Percentiles rank a stretch among this genome's conserved stretches.
Conservation (phyloP, 1,140 invertebrate species). For the Drosophila watanabei region DNA sequence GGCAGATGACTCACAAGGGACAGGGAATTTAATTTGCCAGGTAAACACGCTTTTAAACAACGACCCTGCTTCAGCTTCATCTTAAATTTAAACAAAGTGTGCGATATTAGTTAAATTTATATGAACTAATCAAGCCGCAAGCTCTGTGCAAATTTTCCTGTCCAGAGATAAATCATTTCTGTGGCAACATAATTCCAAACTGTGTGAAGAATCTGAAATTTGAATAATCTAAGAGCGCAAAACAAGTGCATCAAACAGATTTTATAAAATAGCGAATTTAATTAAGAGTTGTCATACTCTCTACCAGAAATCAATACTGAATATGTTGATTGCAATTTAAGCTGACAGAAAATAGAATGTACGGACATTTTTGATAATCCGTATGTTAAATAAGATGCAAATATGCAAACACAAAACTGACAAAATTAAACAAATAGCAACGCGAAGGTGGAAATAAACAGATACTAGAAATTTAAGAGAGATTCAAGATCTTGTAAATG, state of each 20-base stretch:
- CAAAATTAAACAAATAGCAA: not conserved
- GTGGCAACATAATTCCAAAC: not conserved
- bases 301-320: conserved; percentile 4
- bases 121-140: not conserved
- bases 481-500: not conserved
- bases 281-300: not conserved
- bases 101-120: not conserved
- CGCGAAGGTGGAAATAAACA: not conserved
- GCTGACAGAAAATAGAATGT: conserved; percentile 11
- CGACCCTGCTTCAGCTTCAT: not conserved
- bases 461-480: not conserved
- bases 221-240: not conserved
- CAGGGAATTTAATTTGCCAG: conserved; percentile 45
- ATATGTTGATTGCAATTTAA: conserved; percentile 7
- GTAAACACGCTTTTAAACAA: conserved; percentile 23
- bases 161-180: not conserved
- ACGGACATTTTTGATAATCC: not conserved
- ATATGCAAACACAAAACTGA: not conserved
- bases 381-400: not conserved
- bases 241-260: not conserved
- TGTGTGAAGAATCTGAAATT: not conserved
- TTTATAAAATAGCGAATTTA: conserved; percentile 12
- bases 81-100: conserved; percentile 2
- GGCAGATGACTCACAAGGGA: conserved; percentile 69
- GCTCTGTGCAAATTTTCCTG: not conserved